Evolutionary conservation across 2,797 vertebrate genomes (phyloP).

Genomic region (Hozukius guyotensis): DNA sequence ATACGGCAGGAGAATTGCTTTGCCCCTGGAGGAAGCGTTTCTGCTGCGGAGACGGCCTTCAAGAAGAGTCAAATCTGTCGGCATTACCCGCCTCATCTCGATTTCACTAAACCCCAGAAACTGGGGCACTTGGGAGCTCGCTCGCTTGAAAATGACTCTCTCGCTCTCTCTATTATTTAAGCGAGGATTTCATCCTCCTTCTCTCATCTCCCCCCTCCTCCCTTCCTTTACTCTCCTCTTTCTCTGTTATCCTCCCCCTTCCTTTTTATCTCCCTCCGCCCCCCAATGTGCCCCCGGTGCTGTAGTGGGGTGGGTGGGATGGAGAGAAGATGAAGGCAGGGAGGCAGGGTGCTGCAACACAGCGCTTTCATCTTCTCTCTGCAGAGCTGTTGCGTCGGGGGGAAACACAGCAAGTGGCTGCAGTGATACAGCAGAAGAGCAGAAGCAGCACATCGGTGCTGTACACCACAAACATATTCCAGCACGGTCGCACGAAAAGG

Average conservation of each 20-base stretch:
- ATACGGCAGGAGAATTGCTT: background rate
- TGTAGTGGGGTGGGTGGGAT: constrained; percentile 38
- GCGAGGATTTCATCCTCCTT: constrained; percentile 30
- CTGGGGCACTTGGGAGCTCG: constrained; percentile 48
- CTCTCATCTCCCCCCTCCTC: constrained; percentile 22
- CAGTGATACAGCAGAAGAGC: constrained; percentile 38
- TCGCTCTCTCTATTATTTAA: constrained; percentile 61
- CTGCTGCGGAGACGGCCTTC: background rate
- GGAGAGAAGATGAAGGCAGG: constrained; percentile 51
- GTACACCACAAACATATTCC: background rate
- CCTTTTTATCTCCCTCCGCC: constrained; percentile 28
- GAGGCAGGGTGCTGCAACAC: constrained; percentile 28
- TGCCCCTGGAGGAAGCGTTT: background rate
- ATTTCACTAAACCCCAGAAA: constrained; percentile 57
- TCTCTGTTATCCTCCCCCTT: constrained; percentile 23
- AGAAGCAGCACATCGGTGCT: background rate
- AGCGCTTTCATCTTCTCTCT: constrained; percentile 65
- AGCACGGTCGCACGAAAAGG: no score
- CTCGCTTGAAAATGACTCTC: constrained; percentile 34
- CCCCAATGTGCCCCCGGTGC: constrained; percentile 19
- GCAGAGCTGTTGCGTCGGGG: constrained; percentile 34
- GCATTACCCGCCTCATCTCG: constrained; percentile 23
- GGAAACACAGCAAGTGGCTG: constrained; percentile 11
- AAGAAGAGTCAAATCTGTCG: constrained; percentile 11
- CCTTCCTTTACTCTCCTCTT: constrained; percentile 5